Base-by-base conservation (phyloP, 2,113 vertebrate genomes). In the Thamnaconus septentrionalis region DNA sequence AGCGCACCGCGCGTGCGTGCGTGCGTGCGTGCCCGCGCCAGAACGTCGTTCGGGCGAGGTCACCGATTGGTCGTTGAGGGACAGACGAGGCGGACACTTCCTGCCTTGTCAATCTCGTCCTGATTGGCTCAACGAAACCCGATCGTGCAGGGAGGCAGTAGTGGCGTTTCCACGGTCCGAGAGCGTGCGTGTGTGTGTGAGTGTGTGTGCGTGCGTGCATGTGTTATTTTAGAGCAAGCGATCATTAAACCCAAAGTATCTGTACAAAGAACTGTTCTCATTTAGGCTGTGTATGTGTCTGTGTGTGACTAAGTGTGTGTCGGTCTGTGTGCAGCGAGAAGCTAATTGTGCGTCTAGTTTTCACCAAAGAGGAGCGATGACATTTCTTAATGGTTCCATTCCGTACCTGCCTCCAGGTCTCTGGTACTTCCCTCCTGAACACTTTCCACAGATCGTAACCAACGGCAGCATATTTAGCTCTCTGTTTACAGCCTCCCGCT, bases 31-130 rank as follows among this genome's bases (percentile, higher is more conserved):
- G 66, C 60, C 2, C 82, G 77, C 60, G 85, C 75, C 89, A 89
- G 67, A 85, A 76, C 91, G 83, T 85, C 82, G 18, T 31, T 31
- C 18, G 2, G 18, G 18, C 18, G 18, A 91, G 89, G 90, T 83
- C 61, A 75, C 87, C 90, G 87, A 81, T 82, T 83, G 75, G 80
- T 75, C 75, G 86, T 85, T 82, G 67, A 76, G 83, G 68, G 78
- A 78, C 57, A 81, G 79, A 84, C 80, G 66, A 81, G 76, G 86
- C 66, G 71, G 59, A 53, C 68, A 68, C 78, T 75, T 76, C 69
- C 72, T 69, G 68, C 64, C 65, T 40, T 31, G 78, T 76, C 77
- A 65, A 68, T 69, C 61, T 80, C 64, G 5, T 68, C 50, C 53
- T 54, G 75, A 70, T 67, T 53, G 65, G 62, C 63, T 81, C 81